These are phyloP conservation scores for Tarsius wallacei DNA, from an alignment of 2,797 vertebrate genomes.

Conservation along the genomic window DNA sequence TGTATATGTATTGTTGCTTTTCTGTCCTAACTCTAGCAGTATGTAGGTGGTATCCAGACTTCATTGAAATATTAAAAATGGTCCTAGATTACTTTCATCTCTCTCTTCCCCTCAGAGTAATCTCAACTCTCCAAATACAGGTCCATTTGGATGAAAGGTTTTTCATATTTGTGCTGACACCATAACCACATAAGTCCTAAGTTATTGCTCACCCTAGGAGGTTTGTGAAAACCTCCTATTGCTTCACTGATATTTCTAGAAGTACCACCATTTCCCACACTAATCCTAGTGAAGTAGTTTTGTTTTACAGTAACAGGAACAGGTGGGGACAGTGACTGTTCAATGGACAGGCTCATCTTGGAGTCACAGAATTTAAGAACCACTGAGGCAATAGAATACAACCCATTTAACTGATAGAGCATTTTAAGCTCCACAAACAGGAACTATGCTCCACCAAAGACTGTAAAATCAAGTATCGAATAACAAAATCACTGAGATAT, in stretches of 20 bases:
- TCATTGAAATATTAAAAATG: conserved; percentile 37
- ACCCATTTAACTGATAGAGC: neutral
- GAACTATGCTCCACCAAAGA: neutral
- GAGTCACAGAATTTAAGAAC: neutral
- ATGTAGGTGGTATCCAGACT: neutral
- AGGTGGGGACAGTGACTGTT: neutral
- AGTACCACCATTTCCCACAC: conserved; percentile 35
- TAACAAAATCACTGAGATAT: conserved; percentile 25
- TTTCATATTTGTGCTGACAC: neutral
- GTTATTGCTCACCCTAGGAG: neutral
- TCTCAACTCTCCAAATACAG: conserved; percentile 3
- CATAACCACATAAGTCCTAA: neutral
- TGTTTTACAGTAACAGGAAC: neutral
- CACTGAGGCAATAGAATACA: neutral
- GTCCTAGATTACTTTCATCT: neutral
- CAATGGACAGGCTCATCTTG: neutral
- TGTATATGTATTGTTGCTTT: neutral
- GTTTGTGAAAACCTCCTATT: neutral
- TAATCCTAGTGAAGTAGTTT: neutral
- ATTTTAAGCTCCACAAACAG: neutral
- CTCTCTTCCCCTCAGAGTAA: neutral
- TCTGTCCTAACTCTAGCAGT: conserved; percentile 55
- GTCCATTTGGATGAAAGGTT: neutral
- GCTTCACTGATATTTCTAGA: conserved; percentile 31
- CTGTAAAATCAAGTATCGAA: conserved; percentile 4